Percentiles rank a stretch among this genome's conserved stretches.
phyloP scores from a whole-genome alignment of 2,888 invertebrate species.

The Diogma glabrata region DNA sequence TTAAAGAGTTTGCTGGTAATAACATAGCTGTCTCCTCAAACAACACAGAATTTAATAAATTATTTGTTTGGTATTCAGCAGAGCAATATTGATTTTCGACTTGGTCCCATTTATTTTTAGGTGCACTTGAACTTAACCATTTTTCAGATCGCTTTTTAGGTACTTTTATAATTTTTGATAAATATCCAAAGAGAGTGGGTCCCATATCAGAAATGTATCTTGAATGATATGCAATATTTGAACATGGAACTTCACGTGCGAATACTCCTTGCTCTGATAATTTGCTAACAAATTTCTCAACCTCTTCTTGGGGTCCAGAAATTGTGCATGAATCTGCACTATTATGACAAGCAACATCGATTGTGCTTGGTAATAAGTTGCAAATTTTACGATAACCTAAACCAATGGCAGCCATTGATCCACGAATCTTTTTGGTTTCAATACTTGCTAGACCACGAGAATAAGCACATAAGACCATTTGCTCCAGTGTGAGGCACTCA shows the following conservation, averaged over 20 bases:
- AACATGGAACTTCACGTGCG: slow-evolving; percentile 71
- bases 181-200: slow-evolving; percentile 49
- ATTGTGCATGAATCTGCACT: slow-evolving; percentile 78
- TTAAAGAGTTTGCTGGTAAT: slow-evolving; percentile 50
- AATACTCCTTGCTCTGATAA: slow-evolving; percentile 61
- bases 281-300: slow-evolving; percentile 52
- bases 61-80: slow-evolving; percentile 82
- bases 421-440: slow-evolving; percentile 55
- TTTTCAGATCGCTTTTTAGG: slow-evolving; percentile 56
- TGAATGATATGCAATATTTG: slow-evolving; percentile 85
- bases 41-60: slow-evolving; percentile 49
- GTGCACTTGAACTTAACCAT: slow-evolving; percentile 81
- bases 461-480: slow-evolving; percentile 76
- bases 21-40: slow-evolving; percentile 50
- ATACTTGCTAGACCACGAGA: slow-evolving; percentile 66
- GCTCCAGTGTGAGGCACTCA: slow-evolving; percentile 75
- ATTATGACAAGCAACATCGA: slow-evolving; percentile 83
- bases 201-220: slow-evolving; percentile 61
- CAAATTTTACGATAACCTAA: slow-evolving; percentile 44
- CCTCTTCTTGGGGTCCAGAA: slow-evolving; percentile 66
- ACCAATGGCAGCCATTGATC: slow-evolving; percentile 85
- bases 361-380: slow-evolving; percentile 55
- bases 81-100: slow-evolving; percentile 50
- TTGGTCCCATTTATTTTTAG: slow-evolving; percentile 56
- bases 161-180: slow-evolving; percentile 50